Evolutionary conservation across 1,140 invertebrate species (phyloP).

Genomic region (Apis dorsata): DNA sequence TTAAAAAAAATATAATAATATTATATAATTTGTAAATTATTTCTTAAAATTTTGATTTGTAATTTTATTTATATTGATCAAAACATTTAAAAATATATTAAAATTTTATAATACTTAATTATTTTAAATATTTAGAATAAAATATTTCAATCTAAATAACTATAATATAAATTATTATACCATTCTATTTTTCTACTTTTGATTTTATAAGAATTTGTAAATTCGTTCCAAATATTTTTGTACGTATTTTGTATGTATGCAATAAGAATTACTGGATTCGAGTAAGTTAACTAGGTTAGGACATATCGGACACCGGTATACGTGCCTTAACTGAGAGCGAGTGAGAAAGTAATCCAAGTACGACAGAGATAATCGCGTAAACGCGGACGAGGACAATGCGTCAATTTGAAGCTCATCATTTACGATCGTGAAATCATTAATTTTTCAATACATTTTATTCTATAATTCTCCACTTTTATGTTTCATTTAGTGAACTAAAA

Average conservation of each 20-base stretch:
- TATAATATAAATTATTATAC: not conserved
- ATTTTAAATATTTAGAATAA: not conserved
- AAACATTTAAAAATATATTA: not conserved
- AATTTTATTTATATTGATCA: too few relatives aligned
- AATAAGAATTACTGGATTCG: not conserved
- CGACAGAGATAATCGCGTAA: constrained; percentile 17
- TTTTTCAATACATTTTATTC: not conserved
- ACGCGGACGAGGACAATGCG: not conserved
- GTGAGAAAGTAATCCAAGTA: not conserved
- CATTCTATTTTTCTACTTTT: too few relatives aligned
- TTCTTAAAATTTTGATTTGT: too few relatives aligned
- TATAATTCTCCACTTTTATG: not conserved
- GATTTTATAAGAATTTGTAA: not conserved
- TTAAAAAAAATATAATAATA: too few relatives aligned
- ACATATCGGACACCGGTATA: constrained; percentile 43
- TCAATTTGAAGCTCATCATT: not conserved
- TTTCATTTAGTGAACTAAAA: not conserved
- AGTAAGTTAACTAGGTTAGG: constrained; percentile 64
- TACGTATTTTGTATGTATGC: not conserved
- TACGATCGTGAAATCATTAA: not conserved
- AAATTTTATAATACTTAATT: not conserved
- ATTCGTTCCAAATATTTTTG: not conserved
- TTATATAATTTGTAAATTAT: too few relatives aligned
- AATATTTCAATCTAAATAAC: not conserved
- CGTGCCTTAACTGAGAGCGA: constrained; percentile 18